These are phyloP conservation scores for Beaufortia kweichowensis DNA, from an alignment of 2,113 vertebrate species.

Conservation along the genomic window DNA sequence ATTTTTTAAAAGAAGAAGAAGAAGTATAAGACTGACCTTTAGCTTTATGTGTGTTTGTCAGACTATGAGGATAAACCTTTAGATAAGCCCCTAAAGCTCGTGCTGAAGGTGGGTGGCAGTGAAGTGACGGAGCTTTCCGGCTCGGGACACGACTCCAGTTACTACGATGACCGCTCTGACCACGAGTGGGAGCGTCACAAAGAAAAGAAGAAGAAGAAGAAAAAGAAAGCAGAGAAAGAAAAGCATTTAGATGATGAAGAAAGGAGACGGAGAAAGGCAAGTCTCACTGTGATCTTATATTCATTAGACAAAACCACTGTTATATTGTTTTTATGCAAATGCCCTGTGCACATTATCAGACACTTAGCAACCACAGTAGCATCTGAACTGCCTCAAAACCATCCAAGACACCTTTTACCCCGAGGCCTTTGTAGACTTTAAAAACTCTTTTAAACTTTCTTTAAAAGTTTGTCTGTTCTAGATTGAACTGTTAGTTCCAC, in stretches of 20 bases:
- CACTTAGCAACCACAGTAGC: too few relatives aligned
- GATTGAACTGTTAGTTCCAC: not conserved
- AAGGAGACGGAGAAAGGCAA: conserved; percentile 88
- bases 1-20: too few relatives aligned
- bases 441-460: too few relatives aligned
- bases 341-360: too few relatives aligned
- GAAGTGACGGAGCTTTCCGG: conserved; percentile 95
- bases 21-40: too few relatives aligned
- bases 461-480: too few relatives aligned
- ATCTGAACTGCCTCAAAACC: too few relatives aligned
- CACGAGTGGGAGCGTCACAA: conserved; percentile 91
- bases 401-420: too few relatives aligned
- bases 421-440: too few relatives aligned
- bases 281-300: too few relatives aligned
- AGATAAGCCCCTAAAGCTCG: conserved; percentile 93
- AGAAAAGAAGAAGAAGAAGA: conserved; percentile 98
- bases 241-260: conserved; percentile 92
- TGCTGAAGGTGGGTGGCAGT: conserved; percentile 95
- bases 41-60: conserved; percentile 62
- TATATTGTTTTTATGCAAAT: too few relatives aligned
- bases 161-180: conserved; percentile 94
- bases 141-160: conserved; percentile 95
- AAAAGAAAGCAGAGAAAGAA: conserved; percentile 95
- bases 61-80: conserved; percentile 89
- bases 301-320: too few relatives aligned